These are phyloP conservation scores for Ailuropoda melanoleuca DNA, from an alignment of 2,113 vertebrate genomes.

Conservation along the genomic window DNA sequence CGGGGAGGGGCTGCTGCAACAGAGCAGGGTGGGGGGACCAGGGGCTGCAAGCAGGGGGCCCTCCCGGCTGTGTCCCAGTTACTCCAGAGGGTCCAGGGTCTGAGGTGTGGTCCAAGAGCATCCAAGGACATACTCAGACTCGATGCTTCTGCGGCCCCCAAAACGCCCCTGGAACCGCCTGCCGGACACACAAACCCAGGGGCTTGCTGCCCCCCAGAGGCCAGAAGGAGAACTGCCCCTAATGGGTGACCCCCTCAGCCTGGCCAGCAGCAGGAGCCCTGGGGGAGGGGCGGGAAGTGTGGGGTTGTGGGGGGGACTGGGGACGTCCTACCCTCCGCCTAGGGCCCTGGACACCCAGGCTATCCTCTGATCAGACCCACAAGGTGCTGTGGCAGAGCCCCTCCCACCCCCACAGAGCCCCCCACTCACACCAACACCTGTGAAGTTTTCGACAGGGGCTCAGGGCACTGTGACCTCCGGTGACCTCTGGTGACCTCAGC, in stretches of 20 bases:
- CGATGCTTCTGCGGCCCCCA: fast-evolving
- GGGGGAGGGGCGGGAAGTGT: fast-evolving
- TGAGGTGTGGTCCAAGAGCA: not conserved
- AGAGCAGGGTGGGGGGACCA: too few relatives aligned
- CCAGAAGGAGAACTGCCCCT: not conserved
- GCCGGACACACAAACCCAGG: not conserved
- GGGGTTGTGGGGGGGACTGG: too few relatives aligned
- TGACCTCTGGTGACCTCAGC: not conserved
- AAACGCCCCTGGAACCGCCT: too few relatives aligned
- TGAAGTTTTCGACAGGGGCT: not conserved
- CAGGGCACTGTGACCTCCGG: too few relatives aligned
- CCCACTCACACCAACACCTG: not conserved
- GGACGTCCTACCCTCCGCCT: not conserved
- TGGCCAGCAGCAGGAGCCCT: too few relatives aligned
- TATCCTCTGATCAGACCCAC: not conserved
- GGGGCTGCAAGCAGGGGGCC: not conserved
- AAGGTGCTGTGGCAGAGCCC: too few relatives aligned
- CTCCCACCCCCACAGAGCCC: not conserved
- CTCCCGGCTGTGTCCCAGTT: fast-evolving
- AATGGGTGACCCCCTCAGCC: not conserved
- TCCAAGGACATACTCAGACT: fast-evolving
- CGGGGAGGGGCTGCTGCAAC: not conserved
- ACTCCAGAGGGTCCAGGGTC: not conserved
- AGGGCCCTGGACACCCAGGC: not conserved
- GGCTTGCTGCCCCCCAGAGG: constrained; percentile 51